phyloP scores from a whole-genome alignment of 64 coral and sea anemone genomes.

The Dendrophyllia cribrosa region DNA sequence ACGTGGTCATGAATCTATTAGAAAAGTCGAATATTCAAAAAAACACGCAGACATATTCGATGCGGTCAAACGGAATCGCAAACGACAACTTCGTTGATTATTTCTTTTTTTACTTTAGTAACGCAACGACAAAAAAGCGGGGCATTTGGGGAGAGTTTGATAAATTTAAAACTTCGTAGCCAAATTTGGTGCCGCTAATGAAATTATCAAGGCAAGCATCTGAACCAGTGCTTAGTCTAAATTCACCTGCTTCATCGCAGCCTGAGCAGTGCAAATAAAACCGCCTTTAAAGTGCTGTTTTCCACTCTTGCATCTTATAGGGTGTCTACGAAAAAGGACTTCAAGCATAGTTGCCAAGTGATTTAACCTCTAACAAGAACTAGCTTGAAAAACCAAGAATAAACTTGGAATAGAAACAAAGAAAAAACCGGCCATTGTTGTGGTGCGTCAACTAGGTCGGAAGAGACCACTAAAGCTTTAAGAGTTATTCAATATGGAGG shows the following conservation, averaged over 20 bases:
- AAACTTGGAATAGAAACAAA: neutral
- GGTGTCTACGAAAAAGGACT: neutral
- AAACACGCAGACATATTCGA: neutral
- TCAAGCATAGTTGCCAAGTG: neutral
- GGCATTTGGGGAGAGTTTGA: neutral
- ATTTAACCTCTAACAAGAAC: neutral
- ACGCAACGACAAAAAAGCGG: neutral
- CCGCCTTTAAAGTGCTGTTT: slow-evolving; percentile 31
- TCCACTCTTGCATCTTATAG: slow-evolving; percentile 23
- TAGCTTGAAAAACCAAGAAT: neutral
- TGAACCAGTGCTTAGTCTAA: slow-evolving; percentile 12
- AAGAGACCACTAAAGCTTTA: neutral
- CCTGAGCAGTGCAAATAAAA: slow-evolving; percentile 11
- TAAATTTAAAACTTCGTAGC: neutral
- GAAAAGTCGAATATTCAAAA: neutral
- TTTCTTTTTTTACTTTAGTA: neutral
- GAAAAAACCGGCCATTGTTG: neutral
- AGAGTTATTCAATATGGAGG: slow-evolving; percentile 39
- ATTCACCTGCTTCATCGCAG: slow-evolving; percentile 5
- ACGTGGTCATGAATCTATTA: slow-evolving; percentile 1
- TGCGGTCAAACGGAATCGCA: neutral
- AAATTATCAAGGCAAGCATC: slow-evolving; percentile 40
- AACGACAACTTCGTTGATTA: neutral
- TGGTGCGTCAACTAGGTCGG: neutral
- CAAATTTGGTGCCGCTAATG: slow-evolving; percentile 21